Base-by-base conservation (phyloP, 2,113 vertebrate species). In the Caranx melampygus region DNA sequence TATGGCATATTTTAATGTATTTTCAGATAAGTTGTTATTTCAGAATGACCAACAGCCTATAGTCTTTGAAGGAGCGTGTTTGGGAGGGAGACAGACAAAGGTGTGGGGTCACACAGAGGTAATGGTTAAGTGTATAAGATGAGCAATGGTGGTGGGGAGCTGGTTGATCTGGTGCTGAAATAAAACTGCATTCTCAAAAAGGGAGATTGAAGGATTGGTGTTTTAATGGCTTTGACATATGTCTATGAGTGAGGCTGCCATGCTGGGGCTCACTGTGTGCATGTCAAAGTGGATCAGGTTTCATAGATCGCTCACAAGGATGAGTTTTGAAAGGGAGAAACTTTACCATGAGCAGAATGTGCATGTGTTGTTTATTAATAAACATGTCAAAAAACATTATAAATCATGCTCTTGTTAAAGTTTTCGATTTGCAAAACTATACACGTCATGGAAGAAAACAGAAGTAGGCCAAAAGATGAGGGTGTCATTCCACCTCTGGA, bases 71-170 rank as follows among this genome's bases (percentile, higher is more conserved):
- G 14, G 15, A 35, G 47, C 47, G 15, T 68, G 26, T 77, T 45
- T 55, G 6, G 37, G n/a, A 63, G 79, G 11, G 49, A 66, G 15
- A 64, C 40, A n/a, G 15, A 35, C 20, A 51, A 15, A 64, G 20
- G 45, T 65, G 44, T 9, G 1, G 67, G 78, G 40, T 84, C 58
- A 72, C 37, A 59, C 20, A 21, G 68, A 77, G 42, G 52, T 49
- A 81, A 82, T 73, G 18, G 60, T 72, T 57, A 66, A 67, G 57
- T 63, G 69, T n/a, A 74, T 57, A 11, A 66, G 34, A 79, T 82
- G 73, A 80, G 64, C 60, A 68, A n/a, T 68, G 61, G 57, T 42
- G 40, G 12, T 54, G 35, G 14, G 65, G 45, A 61, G 57, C 45
- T 59, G 62, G 33, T 60, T 58, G 61, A 75, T 75, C 31, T 37